Base-by-base conservation (phyloP, 2,113 vertebrate species). In the Phodopus roborovskii region DNA sequence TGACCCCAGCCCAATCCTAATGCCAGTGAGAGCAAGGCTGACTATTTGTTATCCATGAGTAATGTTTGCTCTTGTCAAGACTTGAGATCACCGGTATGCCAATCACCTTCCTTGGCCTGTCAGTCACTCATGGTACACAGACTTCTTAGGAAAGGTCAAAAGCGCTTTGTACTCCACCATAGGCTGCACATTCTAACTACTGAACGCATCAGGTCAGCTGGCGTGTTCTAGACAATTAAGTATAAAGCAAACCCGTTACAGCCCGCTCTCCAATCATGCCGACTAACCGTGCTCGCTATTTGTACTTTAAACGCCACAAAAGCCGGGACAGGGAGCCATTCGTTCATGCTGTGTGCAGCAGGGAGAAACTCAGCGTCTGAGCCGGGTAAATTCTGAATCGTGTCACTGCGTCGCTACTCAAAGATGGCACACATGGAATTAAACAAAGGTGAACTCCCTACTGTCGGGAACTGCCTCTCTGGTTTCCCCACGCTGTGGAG, bases 81-180 rank as follows among this genome's bases (percentile, higher is more conserved):
- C 78, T 28, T 66, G 36, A 91, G 88, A n/a, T 17, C 56, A 71
- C 64, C 86, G 77, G 48, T 20, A 71, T 22, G 50, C 70, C 45
- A 20, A 30, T 50, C n/a, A 74, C 15, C 13, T 75, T 74, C 68
- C 48, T 78, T 48, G 50, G 45, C 42, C 85, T 81, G 73, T 74
- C 64, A 53, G n/a, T 70, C 78, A 74, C 70, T 79, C 77, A 26
- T 6, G 50, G 93, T 8, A 39, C 42, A 64, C 73, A n/a, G 84
- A 50, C 20, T 73, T 88, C 60, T 50, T 83, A 39, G 86, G 53
- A 94, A 92, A 96, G 93, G 86, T 88, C 82, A 82, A 58, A 74
- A 71, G 48, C 68, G 42, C 48, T 84, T 92, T 70, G 68, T 53
- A 45, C 87, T 95, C 87, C 28, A 60, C 33, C 90, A 88, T 20